Percentiles rank a stretch among this genome's conserved stretches.
Evolutionary conservation across 2,888 invertebrate species (phyloP).

Genomic region (Epinotia brunnichana): DNA sequence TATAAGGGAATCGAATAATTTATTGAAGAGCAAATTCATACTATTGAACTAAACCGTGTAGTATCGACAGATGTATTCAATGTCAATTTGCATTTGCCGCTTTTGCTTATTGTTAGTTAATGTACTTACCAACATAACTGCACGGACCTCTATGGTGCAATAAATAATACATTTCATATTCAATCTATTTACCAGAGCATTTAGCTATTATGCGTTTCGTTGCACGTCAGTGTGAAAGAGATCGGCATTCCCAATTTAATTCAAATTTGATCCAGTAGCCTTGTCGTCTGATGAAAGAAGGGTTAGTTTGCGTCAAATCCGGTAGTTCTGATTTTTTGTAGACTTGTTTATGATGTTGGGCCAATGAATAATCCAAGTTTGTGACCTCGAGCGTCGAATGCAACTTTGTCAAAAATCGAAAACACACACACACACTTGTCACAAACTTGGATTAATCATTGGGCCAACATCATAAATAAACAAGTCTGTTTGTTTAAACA

Average conservation of each 20-base stretch:
- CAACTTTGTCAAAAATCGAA: too few species aligned
- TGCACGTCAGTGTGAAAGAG: background rate
- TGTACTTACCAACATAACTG: background rate
- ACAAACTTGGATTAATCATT: too few species aligned
- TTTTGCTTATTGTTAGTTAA: constrained; percentile 13
- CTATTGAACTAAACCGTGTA: constrained; percentile 22
- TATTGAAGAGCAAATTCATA: constrained; percentile 43
- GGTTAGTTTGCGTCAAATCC: too few species aligned
- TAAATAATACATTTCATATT: background rate
- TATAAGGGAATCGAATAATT: constrained; percentile 39
- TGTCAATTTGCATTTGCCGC: constrained; percentile 30
- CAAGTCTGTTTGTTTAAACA: too few species aligned
- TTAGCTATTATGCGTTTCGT: background rate
- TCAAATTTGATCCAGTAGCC: background rate
- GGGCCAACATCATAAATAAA: too few species aligned
- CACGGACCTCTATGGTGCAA: background rate
- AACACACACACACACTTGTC: too few species aligned
- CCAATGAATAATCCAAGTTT: too few species aligned
- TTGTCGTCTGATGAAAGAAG: too few species aligned
- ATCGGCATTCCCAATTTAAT: background rate
- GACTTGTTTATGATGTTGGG: too few species aligned
- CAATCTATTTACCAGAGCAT: background rate
- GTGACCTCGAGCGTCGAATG: too few species aligned
- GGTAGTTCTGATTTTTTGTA: too few species aligned
- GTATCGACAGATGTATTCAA: constrained; percentile 35